Percentiles rank a stretch among this genome's conserved stretches.
These are phyloP conservation scores for Piscicola geometra DNA, from an alignment of 2,888 invertebrate species.

Conservation along the genomic window DNA sequence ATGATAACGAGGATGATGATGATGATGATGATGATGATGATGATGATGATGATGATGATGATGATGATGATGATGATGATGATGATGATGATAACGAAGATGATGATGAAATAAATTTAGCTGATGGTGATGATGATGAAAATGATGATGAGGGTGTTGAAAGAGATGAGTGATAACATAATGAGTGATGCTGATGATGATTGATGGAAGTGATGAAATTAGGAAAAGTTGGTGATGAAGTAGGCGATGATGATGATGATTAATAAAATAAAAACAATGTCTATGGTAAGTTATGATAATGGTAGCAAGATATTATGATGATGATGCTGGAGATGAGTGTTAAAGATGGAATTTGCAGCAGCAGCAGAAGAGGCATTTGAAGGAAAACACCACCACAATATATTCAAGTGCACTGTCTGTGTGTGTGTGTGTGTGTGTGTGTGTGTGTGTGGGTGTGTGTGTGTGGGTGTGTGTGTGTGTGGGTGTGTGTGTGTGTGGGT, in stretches of 20 bases:
- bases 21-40: constrained; percentile 37
- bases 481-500: too few species aligned
- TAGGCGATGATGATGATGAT: constrained; percentile 12
- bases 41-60: constrained; percentile 33
- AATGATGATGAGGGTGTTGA: constrained; percentile 8
- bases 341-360: too few species aligned
- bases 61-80: constrained; percentile 25
- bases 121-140: constrained; percentile 11
- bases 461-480: too few species aligned
- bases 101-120: not conserved
- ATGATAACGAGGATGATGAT: constrained; percentile 34
- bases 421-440: too few species aligned
- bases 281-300: constrained; percentile 27
- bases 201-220: too few species aligned
- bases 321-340: not conserved
- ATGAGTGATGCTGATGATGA: not conserved
- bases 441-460: too few species aligned
- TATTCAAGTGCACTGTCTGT: too few species aligned
- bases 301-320: constrained; percentile 27
- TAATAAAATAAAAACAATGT: not conserved
- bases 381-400: too few species aligned
- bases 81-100: constrained; percentile 21
- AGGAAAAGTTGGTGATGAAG: not conserved
- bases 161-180: not conserved
- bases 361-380: too few species aligned